Evolutionary conservation across 2,113 vertebrate genomes (phyloP), one percentile per base, ranked within the genome.

Genomic region (Sarotherodon lohbergeri): DNA sequence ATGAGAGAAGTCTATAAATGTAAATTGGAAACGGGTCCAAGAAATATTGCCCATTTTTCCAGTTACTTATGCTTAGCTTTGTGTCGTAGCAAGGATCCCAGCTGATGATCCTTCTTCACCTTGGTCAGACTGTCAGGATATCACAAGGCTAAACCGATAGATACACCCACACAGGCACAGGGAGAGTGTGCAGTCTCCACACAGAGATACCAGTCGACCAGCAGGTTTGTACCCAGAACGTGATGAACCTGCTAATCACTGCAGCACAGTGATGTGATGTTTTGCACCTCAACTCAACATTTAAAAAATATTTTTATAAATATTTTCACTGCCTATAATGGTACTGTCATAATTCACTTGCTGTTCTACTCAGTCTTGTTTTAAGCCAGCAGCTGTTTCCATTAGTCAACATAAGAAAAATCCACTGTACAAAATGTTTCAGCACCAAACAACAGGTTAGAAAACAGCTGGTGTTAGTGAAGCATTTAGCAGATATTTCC

Each of bases 1-100:
- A 14, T n/a, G 43, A 46, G 22, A 48, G 41, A 48, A 73, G 68
- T 73, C 14, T 29, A 10, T 48, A 48, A 29, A 73, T 48, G 22
- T 3, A 19, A 76, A 76, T 76, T 76, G 68, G 24, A 48, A 29
- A 19, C 2, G 1, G 24, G 43, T 76, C 43, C 27, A 50, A 50
- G 17, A 50, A 76, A 48, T 76, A 76, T 50, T 46, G 5, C 24
- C 71, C 71, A 50, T 32, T 76, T 76, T 76, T 19, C 71, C 71
- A 50, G 9, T 50, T 48, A 17, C 16, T 76, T 46, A 17, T 46
- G 22, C 4, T 46, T 76, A 76, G 16, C 24, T 76, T 76, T 76
- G 24, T 76, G 71, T 29, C 24, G 16, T 7, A 76, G 71, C 9
- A 29, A 29, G 43, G 5, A 76, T 76, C 43, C 43, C 43, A 48